Percentiles rank a stretch among this genome's conserved stretches.
Conservation (phyloP, 2,888 invertebrate species). For the Cheilosia variabilis region DNA sequence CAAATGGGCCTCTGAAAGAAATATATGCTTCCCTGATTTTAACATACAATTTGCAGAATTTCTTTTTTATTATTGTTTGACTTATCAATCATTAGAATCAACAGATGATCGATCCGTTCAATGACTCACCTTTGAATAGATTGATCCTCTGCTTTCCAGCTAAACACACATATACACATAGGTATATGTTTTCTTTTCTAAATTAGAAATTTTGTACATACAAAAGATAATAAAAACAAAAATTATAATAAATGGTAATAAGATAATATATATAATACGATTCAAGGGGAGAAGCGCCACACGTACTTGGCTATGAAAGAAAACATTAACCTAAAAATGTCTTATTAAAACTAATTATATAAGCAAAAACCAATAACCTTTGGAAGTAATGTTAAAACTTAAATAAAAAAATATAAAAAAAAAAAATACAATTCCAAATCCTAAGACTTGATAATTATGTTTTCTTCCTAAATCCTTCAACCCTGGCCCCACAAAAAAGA, state of each 20-base stretch:
- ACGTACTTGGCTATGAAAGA: constrained; percentile 55
- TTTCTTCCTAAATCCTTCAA: constrained; percentile 41
- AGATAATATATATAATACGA: constrained; percentile 22
- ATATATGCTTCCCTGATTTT: constrained; percentile 23
- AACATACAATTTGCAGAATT: constrained; percentile 11
- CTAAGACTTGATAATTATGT: constrained; percentile 45
- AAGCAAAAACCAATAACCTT: constrained; percentile 35
- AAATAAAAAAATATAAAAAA: constrained; percentile 1
- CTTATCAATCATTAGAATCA: constrained; percentile 32
- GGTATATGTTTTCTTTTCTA: constrained; percentile 66
- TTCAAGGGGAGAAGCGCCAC: constrained; percentile 43
- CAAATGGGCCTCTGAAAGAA: constrained; percentile 3
- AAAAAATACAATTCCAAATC: constrained; percentile 47
- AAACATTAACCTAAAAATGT: constrained; percentile 19
- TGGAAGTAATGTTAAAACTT: constrained; percentile 24
- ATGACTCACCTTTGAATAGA: constrained; percentile 8
- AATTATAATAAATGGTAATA: constrained; percentile 17
- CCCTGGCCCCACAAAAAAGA: constrained; percentile 14
- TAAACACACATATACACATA: constrained; percentile 23
- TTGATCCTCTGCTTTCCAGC: constrained; percentile 19
- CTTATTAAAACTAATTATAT: constrained; percentile 27
- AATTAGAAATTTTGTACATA: constrained; percentile 73
- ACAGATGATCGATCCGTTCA: constrained; percentile 1
- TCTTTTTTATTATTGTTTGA: constrained; percentile 23
- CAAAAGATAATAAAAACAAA: constrained; percentile 31